Evolutionary conservation across 2,888 invertebrate genomes (phyloP).

Genomic region (Melieria omissa): DNA sequence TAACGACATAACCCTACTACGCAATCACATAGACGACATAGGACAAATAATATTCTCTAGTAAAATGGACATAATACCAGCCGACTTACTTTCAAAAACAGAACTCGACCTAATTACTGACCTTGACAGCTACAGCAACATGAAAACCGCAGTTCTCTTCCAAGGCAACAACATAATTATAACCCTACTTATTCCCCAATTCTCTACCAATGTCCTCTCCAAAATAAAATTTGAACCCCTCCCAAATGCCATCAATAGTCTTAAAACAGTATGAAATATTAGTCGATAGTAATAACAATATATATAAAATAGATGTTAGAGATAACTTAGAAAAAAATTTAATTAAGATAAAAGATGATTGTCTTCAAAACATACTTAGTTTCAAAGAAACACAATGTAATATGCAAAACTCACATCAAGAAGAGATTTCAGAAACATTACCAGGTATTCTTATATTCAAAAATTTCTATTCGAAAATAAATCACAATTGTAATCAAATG

Average conservation of each 20-base stretch:
- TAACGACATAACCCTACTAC: neutral
- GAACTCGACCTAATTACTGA: slow-evolving; percentile 27
- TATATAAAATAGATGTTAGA: slow-evolving; percentile 20
- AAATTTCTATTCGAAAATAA: slow-evolving; percentile 31
- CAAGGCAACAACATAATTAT: slow-evolving; percentile 27
- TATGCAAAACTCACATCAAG: slow-evolving; percentile 21
- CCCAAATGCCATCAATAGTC: neutral
- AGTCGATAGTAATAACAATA: slow-evolving; percentile 26
- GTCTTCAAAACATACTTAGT: slow-evolving; percentile 28
- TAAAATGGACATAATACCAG: neutral
- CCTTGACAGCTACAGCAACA: slow-evolving; percentile 28
- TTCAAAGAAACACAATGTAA: slow-evolving; percentile 35
- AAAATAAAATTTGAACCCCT: slow-evolving; percentile 25
- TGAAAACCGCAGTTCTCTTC: slow-evolving; percentile 23
- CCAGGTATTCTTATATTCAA: slow-evolving; percentile 35
- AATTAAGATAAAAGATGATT: slow-evolving; percentile 19
- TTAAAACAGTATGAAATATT: slow-evolving; percentile 24
- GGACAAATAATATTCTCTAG: neutral
- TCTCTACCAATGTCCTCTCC: slow-evolving; percentile 24
- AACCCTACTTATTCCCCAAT: slow-evolving; percentile 26
- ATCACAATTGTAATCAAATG: slow-evolving; percentile 33
- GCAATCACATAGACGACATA: neutral
- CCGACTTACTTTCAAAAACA: slow-evolving; percentile 11
- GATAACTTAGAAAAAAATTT: slow-evolving; percentile 32
- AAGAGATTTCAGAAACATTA: slow-evolving; percentile 23